Percentiles rank a stretch among this genome's conserved stretches.
phyloP scores from a whole-genome alignment of 2,113 vertebrate species.

The Cynoglossus semilaevis region DNA sequence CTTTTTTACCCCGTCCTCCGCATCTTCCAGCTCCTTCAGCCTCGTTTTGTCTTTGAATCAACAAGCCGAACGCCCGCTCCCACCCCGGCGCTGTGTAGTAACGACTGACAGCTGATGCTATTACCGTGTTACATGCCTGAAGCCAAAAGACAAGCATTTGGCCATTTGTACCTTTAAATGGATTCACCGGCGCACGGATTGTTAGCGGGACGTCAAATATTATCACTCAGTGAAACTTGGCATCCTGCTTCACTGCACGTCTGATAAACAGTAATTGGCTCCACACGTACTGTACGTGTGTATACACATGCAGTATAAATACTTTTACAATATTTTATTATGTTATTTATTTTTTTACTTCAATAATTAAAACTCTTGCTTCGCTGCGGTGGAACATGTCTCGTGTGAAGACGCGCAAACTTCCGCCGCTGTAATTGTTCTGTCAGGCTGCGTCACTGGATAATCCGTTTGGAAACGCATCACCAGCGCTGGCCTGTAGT shows the following conservation, averaged over 20 bases:
- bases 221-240: slow-evolving; percentile 52
- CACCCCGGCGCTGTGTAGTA: slow-evolving; percentile 34
- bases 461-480: background rate
- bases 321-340: background rate
- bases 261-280: slow-evolving; percentile 16
- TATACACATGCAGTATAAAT: slow-evolving; percentile 1
- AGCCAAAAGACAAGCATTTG: slow-evolving; percentile 56
- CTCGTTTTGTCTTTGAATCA: slow-evolving; percentile 19
- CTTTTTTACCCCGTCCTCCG: slow-evolving; percentile 34
- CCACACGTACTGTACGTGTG: background rate
- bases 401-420: slow-evolving; percentile 2
- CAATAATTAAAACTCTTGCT: background rate
- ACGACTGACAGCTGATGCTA: slow-evolving; percentile 60
- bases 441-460: background rate
- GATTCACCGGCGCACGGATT: slow-evolving; percentile 57
- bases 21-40: slow-evolving; percentile 18
- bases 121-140: slow-evolving; percentile 49
- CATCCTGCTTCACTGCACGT: slow-evolving; percentile 21
- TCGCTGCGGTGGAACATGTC: background rate
- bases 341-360: too few species aligned
- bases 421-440: slow-evolving; percentile 21
- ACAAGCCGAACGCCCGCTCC: slow-evolving; percentile 9
- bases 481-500: background rate
- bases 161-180: slow-evolving; percentile 68
- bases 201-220: slow-evolving; percentile 64